These are phyloP conservation scores for Tauraco hartlaubi DNA, from an alignment of 2,797 vertebrate species.

Conservation along the genomic window DNA sequence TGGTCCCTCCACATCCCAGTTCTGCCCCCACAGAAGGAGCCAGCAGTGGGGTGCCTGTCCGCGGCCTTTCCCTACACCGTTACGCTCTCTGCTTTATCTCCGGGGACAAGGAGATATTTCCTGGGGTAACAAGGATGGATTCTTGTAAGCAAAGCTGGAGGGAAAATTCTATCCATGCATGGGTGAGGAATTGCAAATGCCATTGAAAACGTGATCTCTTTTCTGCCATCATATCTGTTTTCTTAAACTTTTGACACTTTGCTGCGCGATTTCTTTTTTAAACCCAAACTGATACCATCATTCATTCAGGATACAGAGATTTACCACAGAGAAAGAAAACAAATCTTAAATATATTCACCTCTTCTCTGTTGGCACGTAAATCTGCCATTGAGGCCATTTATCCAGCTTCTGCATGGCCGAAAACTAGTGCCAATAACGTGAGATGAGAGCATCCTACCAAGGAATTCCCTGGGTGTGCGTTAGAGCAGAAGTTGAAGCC, in stretches of 20 bases:
- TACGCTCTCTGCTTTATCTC: not conserved
- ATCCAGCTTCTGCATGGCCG: not conserved
- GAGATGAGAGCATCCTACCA: not conserved
- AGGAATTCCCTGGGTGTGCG: not conserved
- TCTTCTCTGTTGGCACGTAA: fast-evolving
- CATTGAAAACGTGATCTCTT: not conserved
- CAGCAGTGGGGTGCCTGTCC: not conserved
- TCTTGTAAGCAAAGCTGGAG: not conserved
- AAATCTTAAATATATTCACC: not conserved
- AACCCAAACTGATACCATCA: not conserved
- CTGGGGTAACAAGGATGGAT: not conserved
- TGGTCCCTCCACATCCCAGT: not conserved
- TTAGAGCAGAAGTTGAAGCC: not conserved
- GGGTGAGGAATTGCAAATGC: not conserved
- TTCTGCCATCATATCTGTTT: not conserved
- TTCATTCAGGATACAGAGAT: not conserved
- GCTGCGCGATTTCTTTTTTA: not conserved
- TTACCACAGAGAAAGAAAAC: not conserved
- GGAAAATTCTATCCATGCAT: fast-evolving
- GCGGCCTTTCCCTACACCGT: fast-evolving
- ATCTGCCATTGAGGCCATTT: not conserved
- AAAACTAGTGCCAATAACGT: not conserved
- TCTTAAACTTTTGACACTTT: not conserved
- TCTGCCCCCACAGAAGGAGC: not conserved
- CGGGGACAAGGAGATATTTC: not conserved